phyloP scores from a whole-genome alignment of 2,797 vertebrate species.

The Pelobates cultripes region DNA sequence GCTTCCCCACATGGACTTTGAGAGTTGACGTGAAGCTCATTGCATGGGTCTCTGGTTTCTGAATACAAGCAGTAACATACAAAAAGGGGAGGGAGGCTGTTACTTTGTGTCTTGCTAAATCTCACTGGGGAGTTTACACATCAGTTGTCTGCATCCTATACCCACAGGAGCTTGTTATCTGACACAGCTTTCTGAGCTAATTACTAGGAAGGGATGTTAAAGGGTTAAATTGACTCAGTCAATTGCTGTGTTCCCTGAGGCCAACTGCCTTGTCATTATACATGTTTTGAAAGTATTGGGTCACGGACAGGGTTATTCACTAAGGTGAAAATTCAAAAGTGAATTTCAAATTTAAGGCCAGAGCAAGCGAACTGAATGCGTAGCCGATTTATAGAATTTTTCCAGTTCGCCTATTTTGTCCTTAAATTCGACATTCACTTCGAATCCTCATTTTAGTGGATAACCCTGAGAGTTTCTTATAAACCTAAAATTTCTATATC shows the following conservation, averaged over 20 bases:
- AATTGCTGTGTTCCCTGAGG: conserved; percentile 22
- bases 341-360: no score
- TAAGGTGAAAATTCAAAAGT: no score
- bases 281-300: no score
- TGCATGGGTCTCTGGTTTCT: neutral
- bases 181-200: neutral
- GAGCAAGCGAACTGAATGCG: no score
- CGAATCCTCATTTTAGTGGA: no score
- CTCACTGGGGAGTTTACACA: conserved; percentile 30
- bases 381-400: no score
- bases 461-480: no score
- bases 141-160: conserved; percentile 26
- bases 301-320: no score
- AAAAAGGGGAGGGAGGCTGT: neutral
- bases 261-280: neutral
- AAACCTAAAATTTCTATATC: no score
- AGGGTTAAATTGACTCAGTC: conserved; percentile 4
- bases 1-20: conserved; percentile 36
- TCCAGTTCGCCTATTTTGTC: no score
- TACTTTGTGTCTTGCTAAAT: neutral
- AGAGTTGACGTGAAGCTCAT: conserved; percentile 47
- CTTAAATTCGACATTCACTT: no score
- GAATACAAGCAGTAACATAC: neutral
- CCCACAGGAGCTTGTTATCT: conserved; percentile 46
- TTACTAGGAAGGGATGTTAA: neutral